Conservation (phyloP, 2,888 invertebrate genomes). For the Drosophila meridionalis region DNA sequence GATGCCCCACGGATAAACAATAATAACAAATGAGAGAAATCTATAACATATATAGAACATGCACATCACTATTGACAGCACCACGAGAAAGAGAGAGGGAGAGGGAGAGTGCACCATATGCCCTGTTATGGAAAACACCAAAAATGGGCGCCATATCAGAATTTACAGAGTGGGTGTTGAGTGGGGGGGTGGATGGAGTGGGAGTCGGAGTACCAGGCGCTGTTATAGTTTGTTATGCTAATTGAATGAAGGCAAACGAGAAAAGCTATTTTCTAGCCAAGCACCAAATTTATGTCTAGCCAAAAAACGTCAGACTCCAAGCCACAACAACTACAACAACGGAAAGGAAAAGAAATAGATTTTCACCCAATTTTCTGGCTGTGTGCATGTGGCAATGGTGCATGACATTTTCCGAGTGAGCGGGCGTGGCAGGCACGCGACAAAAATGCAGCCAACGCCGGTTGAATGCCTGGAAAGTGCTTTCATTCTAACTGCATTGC, state of each 20-base stretch:
- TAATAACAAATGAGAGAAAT: constrained; percentile 20
- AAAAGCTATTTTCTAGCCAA: constrained; percentile 64
- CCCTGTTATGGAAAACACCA: constrained; percentile 49
- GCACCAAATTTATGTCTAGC: constrained; percentile 63
- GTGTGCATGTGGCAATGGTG: constrained; percentile 55
- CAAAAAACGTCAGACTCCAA: constrained; percentile 32
- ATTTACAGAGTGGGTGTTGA: constrained; percentile 61
- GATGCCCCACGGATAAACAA: constrained; percentile 40
- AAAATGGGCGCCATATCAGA: constrained; percentile 54
- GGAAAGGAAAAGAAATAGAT: constrained; percentile 49
- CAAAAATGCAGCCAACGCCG: constrained; percentile 30
- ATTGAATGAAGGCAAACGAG: constrained; percentile 64
- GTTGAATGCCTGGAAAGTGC: constrained; percentile 34
- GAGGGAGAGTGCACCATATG: constrained; percentile 14
- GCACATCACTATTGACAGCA: constrained; percentile 45
- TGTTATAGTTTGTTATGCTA: constrained; percentile 73
- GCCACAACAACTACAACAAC: constrained; percentile 10
- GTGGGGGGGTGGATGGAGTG: background rate
- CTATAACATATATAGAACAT: constrained; percentile 16
- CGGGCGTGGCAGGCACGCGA: constrained; percentile 55
- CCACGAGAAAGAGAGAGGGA: constrained; percentile 1
- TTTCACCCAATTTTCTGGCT: constrained; percentile 81
- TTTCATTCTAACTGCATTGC: constrained; percentile 43
- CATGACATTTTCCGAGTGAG: constrained; percentile 63
- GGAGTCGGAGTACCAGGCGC: background rate